Conservation (phyloP, 2,113 vertebrate genomes). For the Lasiurus borealis region DNA sequence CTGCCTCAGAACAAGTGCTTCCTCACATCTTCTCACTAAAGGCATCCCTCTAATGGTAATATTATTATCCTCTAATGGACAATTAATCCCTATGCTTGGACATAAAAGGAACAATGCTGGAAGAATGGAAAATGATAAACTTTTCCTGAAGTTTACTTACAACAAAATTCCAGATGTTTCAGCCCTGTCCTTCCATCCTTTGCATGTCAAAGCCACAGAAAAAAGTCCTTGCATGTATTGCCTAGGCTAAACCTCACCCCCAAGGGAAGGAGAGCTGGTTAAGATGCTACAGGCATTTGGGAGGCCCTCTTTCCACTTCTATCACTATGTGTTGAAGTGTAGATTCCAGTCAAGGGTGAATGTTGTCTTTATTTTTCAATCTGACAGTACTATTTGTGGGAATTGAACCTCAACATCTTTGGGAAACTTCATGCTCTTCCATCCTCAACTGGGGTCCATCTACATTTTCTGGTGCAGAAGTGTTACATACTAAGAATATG, state of each 20-base stretch:
- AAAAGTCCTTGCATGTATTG: background rate
- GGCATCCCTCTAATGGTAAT: background rate
- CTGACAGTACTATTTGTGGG: slow-evolving; percentile 74
- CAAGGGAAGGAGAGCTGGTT: background rate
- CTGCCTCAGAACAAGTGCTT: background rate
- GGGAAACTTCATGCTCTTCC: background rate
- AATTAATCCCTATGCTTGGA: fast-evolving
- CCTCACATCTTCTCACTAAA: background rate
- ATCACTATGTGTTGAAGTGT: background rate
- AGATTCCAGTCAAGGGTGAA: slow-evolving; percentile 56
- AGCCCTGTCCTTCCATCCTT: background rate
- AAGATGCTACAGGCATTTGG: fast-evolving
- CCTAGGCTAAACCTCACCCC: background rate
- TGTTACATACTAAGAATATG: background rate
- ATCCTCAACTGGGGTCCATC: background rate
- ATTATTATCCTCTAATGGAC: background rate
- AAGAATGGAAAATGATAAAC: background rate
- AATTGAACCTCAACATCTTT: slow-evolving; percentile 59
- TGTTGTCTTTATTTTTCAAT: slow-evolving; percentile 69
- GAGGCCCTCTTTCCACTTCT: background rate
- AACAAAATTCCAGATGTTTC: background rate
- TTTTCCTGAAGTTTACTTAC: background rate
- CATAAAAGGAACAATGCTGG: background rate
- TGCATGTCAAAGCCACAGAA: background rate
- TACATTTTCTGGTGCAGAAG: background rate